Conservation (phyloP, 2,888 invertebrate genomes). For the Incurvaria masculella region DNA sequence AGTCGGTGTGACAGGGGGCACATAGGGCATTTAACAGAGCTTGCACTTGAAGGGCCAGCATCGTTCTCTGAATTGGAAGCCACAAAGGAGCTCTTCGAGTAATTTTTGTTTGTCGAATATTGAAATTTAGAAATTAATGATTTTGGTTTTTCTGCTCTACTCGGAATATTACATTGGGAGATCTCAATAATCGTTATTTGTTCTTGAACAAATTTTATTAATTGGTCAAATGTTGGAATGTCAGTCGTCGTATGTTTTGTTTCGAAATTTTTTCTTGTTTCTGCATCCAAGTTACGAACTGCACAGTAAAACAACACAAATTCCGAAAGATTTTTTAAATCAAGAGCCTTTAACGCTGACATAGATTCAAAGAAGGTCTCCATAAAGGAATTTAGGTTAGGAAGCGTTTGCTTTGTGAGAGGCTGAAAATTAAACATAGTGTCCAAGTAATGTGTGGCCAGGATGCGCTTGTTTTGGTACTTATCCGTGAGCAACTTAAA, state of each 20-base stretch:
- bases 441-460: not conserved
- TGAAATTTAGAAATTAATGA: not conserved
- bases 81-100: not conserved
- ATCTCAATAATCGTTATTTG: not conserved
- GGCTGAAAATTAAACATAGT: not conserved
- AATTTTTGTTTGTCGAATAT: not conserved
- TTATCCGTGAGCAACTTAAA: not conserved
- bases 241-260: not conserved
- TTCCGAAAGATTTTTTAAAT: not conserved
- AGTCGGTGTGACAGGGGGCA: not conserved
- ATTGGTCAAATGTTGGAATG: not conserved
- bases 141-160: not conserved
- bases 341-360: not conserved
- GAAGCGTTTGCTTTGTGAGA: not conserved
- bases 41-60: too few species aligned
- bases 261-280: not conserved
- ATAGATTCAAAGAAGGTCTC: not conserved
- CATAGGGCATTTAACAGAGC: too few species aligned
- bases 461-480: not conserved
- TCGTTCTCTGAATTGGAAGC: too few species aligned
- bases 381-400: not conserved
- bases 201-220: not conserved
- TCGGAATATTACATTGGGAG: not conserved
- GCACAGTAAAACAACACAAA: not conserved
- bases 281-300: not conserved